Base-by-base conservation (phyloP, 2,113 vertebrate species). In the Neodon shergylaensis region DNA sequence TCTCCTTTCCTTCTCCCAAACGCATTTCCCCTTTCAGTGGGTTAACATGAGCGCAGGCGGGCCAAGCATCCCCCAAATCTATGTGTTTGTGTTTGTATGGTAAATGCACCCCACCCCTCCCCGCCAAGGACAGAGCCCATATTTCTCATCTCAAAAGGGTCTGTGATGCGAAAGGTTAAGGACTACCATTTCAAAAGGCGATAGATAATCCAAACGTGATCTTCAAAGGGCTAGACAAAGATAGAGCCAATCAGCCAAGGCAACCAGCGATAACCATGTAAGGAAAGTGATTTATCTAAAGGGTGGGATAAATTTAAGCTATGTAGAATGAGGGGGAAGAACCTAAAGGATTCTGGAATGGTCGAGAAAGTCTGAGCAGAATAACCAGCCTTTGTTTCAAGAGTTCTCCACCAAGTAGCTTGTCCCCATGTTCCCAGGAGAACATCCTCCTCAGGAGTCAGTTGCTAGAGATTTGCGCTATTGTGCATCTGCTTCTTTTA, bases 401-500 rank as follows among this genome's bases (percentile, higher is more conserved):
- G 58, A 58, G 10, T 61, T n/a, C 61, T 76, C 91, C 8, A 70
- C 61, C 26, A 28, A 72, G 31, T 91, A 92, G 92, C 52, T 58
- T 33, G n/a, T 52, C 66, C 88, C 84, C 82, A 13, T 47, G 74
- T 54, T 78, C 70, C 78, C 13, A 49, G 61, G n/a, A 96, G 82
- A 85, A 68, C 31, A 31, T 33, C 81, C 9, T 52, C 44, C 31
- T 8, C 83, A 70, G 94, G 74, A 94, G 66, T 72, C 88, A 93
- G 90, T 88, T 63, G 92, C 61, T 85, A 85, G 94, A 76, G 81
- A 74, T 78, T 90, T 72, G 70, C 31, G 39, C 91, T 65, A 28
- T 14, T 36, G 58, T 61, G 19, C 47, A 90, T 90, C 94, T 94
- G 63, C 94, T 65, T 93, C 68, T 78, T 94, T 96, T 52, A 68